Conservation (phyloP, 2,888 invertebrate genomes). For the Amphipoea lucens region DNA sequence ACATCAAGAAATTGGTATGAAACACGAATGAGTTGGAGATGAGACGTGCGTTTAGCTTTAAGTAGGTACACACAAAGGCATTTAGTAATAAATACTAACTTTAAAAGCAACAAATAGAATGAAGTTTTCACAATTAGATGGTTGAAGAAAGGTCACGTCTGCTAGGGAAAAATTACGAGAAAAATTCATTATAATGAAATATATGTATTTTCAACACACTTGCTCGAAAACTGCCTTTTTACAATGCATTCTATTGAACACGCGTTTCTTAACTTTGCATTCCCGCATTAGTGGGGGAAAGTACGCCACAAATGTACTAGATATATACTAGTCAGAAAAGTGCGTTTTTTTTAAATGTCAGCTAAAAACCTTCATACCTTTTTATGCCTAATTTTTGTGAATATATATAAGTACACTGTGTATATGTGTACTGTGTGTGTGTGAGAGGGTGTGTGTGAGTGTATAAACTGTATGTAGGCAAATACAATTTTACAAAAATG, state of each 20-base stretch:
- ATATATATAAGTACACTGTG: background rate
- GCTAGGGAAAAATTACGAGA: background rate
- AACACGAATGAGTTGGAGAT: background rate
- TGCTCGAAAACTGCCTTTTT: background rate
- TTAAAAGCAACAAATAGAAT: background rate
- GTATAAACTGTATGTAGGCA: background rate
- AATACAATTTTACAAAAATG: too few relatives aligned
- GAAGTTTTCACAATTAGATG: background rate
- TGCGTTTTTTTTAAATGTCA: background rate
- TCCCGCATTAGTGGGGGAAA: background rate
- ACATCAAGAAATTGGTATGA: slow-evolving; percentile 1
- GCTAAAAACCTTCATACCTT: background rate
- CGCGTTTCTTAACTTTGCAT: background rate
- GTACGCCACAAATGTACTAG: background rate
- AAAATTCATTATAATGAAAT: background rate
- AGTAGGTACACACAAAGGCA: background rate
- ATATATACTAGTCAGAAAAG: background rate
- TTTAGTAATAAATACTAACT: background rate
- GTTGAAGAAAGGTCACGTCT: background rate
- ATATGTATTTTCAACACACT: background rate
- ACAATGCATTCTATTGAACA: background rate
- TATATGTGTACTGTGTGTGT: too few relatives aligned
- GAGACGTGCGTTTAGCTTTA: slow-evolving; percentile 3
- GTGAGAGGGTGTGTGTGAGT: too few relatives aligned
- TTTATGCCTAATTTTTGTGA: background rate